Conservation (phyloP, 1,140 invertebrate species). For the Sarcophaga peregrina region DNA sequence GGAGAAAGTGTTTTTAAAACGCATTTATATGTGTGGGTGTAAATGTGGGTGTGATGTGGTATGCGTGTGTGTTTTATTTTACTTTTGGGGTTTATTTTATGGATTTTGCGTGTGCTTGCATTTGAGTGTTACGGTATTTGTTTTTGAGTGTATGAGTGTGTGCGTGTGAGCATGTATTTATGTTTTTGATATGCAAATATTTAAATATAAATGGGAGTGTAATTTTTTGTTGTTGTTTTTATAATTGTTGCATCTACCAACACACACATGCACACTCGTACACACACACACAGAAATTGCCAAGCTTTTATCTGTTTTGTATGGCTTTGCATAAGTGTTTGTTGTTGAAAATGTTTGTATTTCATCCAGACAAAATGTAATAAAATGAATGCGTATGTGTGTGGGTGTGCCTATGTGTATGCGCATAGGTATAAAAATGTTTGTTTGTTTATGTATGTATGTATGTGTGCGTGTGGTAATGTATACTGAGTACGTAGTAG, state of each 20-base stretch:
- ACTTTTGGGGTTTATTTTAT: neutral
- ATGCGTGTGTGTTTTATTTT: neutral
- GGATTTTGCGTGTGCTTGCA: neutral
- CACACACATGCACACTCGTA: neutral
- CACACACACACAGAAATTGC: neutral
- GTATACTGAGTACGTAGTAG: constrained; percentile 4
- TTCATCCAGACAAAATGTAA: too few species aligned
- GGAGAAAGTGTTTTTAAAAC: too few species aligned
- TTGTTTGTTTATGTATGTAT: neutral
- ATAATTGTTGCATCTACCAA: neutral
- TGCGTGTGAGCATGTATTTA: neutral
- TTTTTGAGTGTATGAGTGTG: neutral
- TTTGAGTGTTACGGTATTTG: neutral
- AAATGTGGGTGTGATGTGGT: neutral
- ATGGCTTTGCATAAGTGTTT: too few species aligned
- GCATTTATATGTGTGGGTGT: neutral
- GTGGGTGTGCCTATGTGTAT: neutral
- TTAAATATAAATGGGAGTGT: neutral
- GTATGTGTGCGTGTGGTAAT: constrained; percentile 11
- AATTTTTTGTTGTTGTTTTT: neutral
- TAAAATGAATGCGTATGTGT: neutral
- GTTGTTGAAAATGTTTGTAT: too few species aligned
- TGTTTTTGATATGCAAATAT: constrained; percentile 19
- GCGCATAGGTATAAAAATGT: neutral
- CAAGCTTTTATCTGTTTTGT: too few species aligned